Conservation (phyloP, 37 sponge, comb jelly and placozoan species). For the Chondrilla cf. caribensis region DNA sequence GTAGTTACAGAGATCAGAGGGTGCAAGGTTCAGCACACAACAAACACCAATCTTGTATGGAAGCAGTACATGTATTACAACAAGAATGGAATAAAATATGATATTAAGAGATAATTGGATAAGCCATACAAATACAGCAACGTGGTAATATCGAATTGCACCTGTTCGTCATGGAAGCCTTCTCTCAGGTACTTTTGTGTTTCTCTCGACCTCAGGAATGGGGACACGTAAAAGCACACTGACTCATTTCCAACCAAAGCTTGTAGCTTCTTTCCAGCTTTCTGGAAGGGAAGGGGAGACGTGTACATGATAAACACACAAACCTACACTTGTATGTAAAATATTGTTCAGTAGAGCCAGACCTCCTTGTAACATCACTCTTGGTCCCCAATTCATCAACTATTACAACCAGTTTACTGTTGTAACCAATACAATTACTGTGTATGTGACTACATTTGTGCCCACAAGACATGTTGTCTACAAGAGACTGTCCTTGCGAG, state of each 20-base stretch:
- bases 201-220: constrained; percentile 64
- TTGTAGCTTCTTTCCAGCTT: constrained; percentile 59
- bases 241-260: constrained; percentile 58
- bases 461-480: no score
- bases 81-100: no score
- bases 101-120: background rate
- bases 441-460: no score
- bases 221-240: constrained; percentile 77
- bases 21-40: background rate
- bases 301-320: background rate
- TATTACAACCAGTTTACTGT: no score
- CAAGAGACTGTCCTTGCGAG: no score
- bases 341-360: no score
- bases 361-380: background rate
- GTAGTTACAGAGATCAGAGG: background rate
- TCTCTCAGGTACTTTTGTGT: constrained; percentile 58
- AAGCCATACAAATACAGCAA: background rate
- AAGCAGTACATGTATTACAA: background rate
- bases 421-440: no score
- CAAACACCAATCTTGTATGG: background rate
- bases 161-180: constrained; percentile 74
- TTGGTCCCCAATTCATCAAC: no score
- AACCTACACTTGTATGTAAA: no score
- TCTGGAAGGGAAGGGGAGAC: constrained; percentile 19
- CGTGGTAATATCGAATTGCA: no score